A percentile compares a stretch with the other conserved stretches of the same genome.
Conservation (phyloP, 53 echinoderm and acorn worm genomes). For the Glandiceps talaboti region DNA sequence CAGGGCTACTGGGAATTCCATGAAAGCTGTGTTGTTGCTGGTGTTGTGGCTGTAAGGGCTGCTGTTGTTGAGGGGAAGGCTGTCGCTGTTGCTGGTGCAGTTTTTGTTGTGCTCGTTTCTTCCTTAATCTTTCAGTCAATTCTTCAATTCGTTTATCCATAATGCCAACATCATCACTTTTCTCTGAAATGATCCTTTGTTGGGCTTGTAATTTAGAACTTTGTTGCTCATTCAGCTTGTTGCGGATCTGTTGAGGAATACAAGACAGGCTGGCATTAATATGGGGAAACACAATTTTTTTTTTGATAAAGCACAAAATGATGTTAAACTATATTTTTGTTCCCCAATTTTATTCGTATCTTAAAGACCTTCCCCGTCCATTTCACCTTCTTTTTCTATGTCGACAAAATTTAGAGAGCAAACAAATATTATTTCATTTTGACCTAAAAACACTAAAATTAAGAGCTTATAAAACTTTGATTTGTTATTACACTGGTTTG, state of each 20-base stretch:
- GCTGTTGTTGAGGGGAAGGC: constrained; percentile 35
- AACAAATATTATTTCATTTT: no score
- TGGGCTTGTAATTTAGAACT: constrained; percentile 64
- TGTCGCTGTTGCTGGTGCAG: constrained; percentile 45
- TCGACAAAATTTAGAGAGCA: no score
- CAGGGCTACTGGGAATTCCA: neutral
- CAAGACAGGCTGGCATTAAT: no score
- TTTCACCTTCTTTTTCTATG: no score
- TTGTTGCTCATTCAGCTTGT: constrained; percentile 89
- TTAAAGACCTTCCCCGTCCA: no score
- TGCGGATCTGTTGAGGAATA: constrained; percentile 48
- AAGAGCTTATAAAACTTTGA: no score
- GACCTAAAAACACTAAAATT: no score
- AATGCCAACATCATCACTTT: constrained; percentile 54
- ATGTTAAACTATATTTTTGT: no score
- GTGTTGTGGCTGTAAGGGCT: constrained; percentile 24
- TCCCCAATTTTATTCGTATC: no score
- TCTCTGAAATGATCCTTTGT: constrained; percentile 31
- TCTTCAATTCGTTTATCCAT: constrained; percentile 86
- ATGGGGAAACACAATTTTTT: no score
- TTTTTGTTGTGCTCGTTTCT: constrained; percentile 36
- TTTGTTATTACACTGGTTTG: no score
- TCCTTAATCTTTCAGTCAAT: constrained; percentile 62
- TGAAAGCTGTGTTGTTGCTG: constrained; percentile 6
- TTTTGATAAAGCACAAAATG: no score